Base-by-base conservation (phyloP, 2,113 vertebrate species). In the Clarias batrachus region DNA sequence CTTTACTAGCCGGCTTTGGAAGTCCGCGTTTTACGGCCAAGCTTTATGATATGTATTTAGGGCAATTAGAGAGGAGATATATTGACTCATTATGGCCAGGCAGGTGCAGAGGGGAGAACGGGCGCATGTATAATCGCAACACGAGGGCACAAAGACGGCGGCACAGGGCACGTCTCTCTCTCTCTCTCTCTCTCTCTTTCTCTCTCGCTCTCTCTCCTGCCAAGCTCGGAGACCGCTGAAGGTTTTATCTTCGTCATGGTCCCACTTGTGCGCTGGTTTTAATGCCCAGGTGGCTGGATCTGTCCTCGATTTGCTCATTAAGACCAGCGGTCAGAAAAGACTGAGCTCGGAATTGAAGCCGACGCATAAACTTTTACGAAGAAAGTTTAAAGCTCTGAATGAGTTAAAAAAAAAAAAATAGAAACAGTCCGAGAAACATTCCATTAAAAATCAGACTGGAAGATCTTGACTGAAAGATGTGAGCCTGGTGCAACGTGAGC, bases 31-130 rank as follows among this genome's bases (percentile, higher is more conserved):
- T 93, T 94, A 92, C 90, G 90, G 91, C 92, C 84, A 9, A 66
- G 71, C 93, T 95, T 96, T 95, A 96, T 95, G 94, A 94, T 95
- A 95, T 95, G 94, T 94, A 95, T 95, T 95, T 92, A 94, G 93
- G 92, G 93, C 94, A 95, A 95, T 96, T 95, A 95, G 92, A 89
- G 94, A 91, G 92, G 90, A 96, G 95, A 96, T 95, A 95, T 95
- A 96, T 94, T 94, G 94, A 94, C 94, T 96, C 95, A 95, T 96
- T 96, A 95, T 89, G 86, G 91, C 83, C 87, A 91, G 93, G 92
- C 95, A 96, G 95, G 95, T 96, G 95, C 93, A 93, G 94, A 78
- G 82, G 91, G 90, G 91, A 94, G 84, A 93, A 87, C 92, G 86
- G 88, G 88, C 87, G 90, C 91, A 94, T 93, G 92, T 93, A 91